A percentile compares a stretch with the other conserved stretches of the same genome.
Conservation (phyloP, 2,797 vertebrate species). For the Cichlasoma orientale region DNA sequence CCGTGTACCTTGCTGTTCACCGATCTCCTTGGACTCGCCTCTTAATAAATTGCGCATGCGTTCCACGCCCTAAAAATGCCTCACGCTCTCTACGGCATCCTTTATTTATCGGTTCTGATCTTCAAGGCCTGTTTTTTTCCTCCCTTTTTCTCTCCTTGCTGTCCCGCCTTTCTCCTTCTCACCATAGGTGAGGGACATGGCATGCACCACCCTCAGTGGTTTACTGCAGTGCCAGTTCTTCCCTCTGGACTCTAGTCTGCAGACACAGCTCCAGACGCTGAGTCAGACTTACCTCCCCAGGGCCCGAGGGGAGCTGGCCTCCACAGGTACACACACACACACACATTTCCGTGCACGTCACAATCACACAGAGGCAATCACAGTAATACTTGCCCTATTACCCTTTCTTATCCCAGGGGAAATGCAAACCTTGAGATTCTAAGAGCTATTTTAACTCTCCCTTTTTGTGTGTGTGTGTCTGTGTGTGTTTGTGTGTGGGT, state of each 20-base stretch:
- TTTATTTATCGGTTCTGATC: constrained; percentile 45
- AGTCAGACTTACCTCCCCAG: constrained; percentile 94
- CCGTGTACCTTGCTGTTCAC: constrained; percentile 11
- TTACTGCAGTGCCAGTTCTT: constrained; percentile 96
- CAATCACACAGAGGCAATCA: constrained; percentile 58
- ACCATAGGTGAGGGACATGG: constrained; percentile 95
- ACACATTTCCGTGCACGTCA: constrained; percentile 50
- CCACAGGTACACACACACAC: constrained; percentile 65
- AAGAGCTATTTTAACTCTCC: constrained; percentile 38
- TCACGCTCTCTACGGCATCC: constrained; percentile 15
- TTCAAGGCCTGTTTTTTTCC: constrained; percentile 7
- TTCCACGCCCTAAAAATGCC: constrained; percentile 47
- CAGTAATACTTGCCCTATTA: constrained; percentile 68
- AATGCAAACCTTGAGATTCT: constrained; percentile 65
- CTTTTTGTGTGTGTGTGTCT: not conserved
- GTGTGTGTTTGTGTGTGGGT: constrained; percentile 13
- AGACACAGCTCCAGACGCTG: constrained; percentile 95
- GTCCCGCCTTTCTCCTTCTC: not conserved
- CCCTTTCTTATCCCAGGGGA: constrained; percentile 57
- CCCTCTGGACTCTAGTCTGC: constrained; percentile 90
- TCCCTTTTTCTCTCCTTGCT: not conserved
- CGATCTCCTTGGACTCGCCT: constrained; percentile 28
- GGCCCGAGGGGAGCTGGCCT: constrained; percentile 89
- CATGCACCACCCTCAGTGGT: constrained; percentile 94
- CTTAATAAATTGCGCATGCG: constrained; percentile 54